A percentile compares a stretch with the other conserved stretches of the same genome.
phyloP scores from a whole-genome alignment of 2,113 vertebrate species.

The Platysteira castanea region DNA sequence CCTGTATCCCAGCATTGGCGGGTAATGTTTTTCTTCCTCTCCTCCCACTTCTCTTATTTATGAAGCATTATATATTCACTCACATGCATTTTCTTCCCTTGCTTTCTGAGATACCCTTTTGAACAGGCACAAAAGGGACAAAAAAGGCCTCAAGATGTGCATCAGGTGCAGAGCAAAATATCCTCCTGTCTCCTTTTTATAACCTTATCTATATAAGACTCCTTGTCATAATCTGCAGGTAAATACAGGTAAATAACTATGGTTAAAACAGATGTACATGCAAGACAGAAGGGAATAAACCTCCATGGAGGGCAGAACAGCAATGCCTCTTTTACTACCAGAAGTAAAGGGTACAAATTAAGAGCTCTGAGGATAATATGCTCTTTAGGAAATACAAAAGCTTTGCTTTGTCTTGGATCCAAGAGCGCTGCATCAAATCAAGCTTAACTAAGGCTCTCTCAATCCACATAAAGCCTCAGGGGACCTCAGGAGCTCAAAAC shows the following conservation, averaged over 20 bases:
- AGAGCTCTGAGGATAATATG: background rate
- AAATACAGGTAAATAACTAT: conserved; percentile 52
- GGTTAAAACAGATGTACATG: background rate
- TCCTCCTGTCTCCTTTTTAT: conserved; percentile 27
- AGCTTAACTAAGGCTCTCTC: conserved; percentile 37
- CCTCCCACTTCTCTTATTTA: background rate
- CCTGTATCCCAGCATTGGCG: background rate
- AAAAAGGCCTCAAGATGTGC: background rate
- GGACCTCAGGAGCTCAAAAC: background rate
- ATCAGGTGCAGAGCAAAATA: background rate
- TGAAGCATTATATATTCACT: background rate
- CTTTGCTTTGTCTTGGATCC: conserved; percentile 25
- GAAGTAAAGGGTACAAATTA: background rate
- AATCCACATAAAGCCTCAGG: background rate
- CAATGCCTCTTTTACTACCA: background rate
- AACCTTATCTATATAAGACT: background rate
- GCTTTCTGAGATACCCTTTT: background rate
- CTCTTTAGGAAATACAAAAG: conserved; percentile 25
- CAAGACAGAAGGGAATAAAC: background rate
- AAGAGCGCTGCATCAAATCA: conserved; percentile 7
- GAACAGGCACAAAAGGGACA: background rate
- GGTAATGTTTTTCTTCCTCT: background rate
- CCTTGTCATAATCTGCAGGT: background rate
- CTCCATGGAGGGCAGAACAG: background rate
- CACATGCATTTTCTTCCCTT: background rate